A percentile compares a stretch with the other conserved stretches of the same genome.
Conservation (phyloP, 2,797 vertebrate species). For the Cichlasoma orientale region DNA sequence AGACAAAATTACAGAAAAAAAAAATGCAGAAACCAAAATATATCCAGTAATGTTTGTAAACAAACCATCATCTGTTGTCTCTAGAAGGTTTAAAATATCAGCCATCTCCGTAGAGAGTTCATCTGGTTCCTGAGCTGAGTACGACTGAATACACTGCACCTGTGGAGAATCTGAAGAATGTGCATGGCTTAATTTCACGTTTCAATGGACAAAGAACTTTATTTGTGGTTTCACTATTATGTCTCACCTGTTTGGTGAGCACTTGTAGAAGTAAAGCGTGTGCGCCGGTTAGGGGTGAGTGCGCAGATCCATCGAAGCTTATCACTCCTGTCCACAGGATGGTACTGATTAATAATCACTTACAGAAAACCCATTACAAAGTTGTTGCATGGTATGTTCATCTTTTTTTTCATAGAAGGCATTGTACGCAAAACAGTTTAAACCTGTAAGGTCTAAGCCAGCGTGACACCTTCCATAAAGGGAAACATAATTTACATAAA, state of each 20-base stretch:
- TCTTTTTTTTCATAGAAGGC: not conserved
- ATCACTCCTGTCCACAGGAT: conserved; percentile 85
- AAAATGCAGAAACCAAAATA: not conserved
- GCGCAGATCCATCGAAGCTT: conserved; percentile 96
- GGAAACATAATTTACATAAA: not conserved
- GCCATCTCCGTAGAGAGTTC: conserved; percentile 95
- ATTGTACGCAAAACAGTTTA: not conserved
- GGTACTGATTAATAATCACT: not conserved
- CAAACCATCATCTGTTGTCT: conserved; percentile 88
- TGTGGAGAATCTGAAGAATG: conserved; percentile 88
- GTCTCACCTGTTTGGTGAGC: conserved; percentile 88
- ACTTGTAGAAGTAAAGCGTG: conserved; percentile 91
- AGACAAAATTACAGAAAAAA: not conserved
- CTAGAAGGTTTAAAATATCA: conserved; percentile 91
- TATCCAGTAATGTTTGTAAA: not conserved
- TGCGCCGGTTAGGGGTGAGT: conserved; percentile 91
- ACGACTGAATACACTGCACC: conserved; percentile 96
- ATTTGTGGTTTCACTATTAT: not conserved
- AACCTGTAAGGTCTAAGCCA: not conserved
- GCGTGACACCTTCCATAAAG: not conserved
- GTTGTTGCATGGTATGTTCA: not conserved
- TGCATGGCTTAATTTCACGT: conserved; percentile 3
- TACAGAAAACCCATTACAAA: not conserved
- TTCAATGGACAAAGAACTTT: not conserved
- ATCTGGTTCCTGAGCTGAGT: conserved; percentile 92